Conservation (phyloP, 2,888 invertebrate genomes). For the Oscheius sp. region DNA sequence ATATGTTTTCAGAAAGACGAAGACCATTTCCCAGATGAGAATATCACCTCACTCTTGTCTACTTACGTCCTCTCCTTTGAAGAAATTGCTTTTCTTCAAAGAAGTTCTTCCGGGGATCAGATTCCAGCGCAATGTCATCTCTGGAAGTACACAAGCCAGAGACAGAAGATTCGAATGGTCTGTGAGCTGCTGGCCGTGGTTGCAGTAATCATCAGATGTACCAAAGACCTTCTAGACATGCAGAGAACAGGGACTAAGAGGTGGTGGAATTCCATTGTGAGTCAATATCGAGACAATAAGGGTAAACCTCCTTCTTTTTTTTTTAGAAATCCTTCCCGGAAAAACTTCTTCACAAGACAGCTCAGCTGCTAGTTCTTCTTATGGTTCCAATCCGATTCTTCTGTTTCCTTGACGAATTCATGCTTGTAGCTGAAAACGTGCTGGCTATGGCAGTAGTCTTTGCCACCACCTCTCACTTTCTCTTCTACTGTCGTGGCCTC, state of each 20-base stretch:
- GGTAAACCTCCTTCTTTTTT: too few relatives aligned
- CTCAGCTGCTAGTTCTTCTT: slow-evolving; percentile 87
- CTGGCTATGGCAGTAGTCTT: slow-evolving; percentile 58
- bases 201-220: slow-evolving; percentile 51
- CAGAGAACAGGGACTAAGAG: slow-evolving; percentile 56
- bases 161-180: slow-evolving; percentile 48
- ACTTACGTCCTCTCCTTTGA: slow-evolving; percentile 29
- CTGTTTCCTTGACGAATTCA: slow-evolving; percentile 49
- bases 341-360: slow-evolving; percentile 91
- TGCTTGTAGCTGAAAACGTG: slow-evolving; percentile 59
- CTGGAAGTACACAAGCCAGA: slow-evolving; percentile 52
- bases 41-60: neutral
- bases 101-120: slow-evolving; percentile 11
- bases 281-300: neutral
- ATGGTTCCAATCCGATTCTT: slow-evolving; percentile 85
- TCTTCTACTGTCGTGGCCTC: slow-evolving; percentile 82
- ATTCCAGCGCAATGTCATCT: slow-evolving; percentile 56
- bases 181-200: slow-evolving; percentile 56
- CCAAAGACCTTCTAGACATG: slow-evolving; percentile 56
- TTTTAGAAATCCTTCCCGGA: slow-evolving; percentile 86
- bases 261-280: slow-evolving; percentile 61
- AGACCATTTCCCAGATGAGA: neutral
- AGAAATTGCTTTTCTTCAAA: slow-evolving; percentile 37
- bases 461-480: slow-evolving; percentile 60
- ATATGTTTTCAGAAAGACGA: slow-evolving; percentile 15